These are phyloP conservation scores for Poicephalus gulielmi DNA, from an alignment of 2,113 vertebrate genomes.

Conservation along the genomic window DNA sequence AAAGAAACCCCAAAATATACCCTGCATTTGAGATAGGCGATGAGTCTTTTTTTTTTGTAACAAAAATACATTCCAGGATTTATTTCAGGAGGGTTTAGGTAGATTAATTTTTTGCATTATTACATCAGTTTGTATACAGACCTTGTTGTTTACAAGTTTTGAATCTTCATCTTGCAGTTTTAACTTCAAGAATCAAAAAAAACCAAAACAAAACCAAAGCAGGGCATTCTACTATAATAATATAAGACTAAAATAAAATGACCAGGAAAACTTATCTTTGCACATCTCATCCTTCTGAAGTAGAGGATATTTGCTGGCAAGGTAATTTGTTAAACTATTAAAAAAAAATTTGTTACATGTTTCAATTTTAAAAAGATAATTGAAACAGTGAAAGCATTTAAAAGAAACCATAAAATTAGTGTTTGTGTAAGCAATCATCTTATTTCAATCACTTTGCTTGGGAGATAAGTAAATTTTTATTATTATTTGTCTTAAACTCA, in stretches of 20 bases:
- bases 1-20: neutral
- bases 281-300: neutral
- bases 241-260: neutral
- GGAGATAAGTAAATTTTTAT: neutral
- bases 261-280: neutral
- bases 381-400: neutral
- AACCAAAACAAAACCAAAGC: neutral
- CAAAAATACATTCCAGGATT: neutral
- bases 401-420: neutral
- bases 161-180: neutral
- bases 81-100: neutral
- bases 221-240: neutral
- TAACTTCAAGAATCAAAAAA: neutral
- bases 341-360: neutral
- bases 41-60: neutral
- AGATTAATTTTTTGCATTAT: neutral
- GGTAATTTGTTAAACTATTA: neutral
- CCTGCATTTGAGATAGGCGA: neutral
- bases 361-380: neutral
- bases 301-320: neutral
- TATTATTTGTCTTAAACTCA: neutral
- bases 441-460: neutral
- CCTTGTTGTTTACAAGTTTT: neutral
- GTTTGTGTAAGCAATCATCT: neutral
- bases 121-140: neutral